Base-by-base conservation (phyloP, 37 sponge, comb jelly and placozoan genomes). In the Spongilla lacustris region DNA sequence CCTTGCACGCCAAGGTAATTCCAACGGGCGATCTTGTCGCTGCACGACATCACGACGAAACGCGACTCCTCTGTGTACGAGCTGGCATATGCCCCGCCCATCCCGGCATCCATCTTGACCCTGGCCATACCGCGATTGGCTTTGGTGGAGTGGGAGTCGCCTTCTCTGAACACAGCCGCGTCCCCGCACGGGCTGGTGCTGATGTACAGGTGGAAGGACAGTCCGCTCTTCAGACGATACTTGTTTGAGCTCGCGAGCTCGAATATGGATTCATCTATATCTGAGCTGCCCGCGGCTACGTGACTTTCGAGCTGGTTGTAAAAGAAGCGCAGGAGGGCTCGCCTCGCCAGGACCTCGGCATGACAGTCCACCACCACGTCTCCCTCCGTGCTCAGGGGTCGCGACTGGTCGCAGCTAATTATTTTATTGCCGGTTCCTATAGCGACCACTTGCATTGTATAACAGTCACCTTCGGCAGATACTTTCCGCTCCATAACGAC, bases 181-280 rank as follows among this genome's bases (percentile, higher is more conserved):
- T 98, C 98, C 13, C 98, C 98, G 86, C 96, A 96, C 4, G 98
- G 98, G 21, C 93, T 79, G 23, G 93, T 87, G 86, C 94, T 93
- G 87, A 98, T 92, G 96, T 92, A 98, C 68, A 98, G 88, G 73
- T 98, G 98, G 86, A 95, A 98, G 24, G 95, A 89, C 21, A 96
- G 50, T 10, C 94, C 98, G 31, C 82, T 75, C n/a, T 79, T 81
- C 35, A 97, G 37, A 10, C n/a, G 23, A 70, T 70, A 88, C 31
- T 74, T 89, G 24, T 92, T 86, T 26, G 66, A 66, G 12, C 69
- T 36, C 31, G 88, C 88, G 31, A 90, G 82, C n/a, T 91, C 88
- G 0, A 85, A 87, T 46, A 46, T 8, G 46, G 46, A 46, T 23
- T 69, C n/a, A n/a, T n/a, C n/a, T n/a, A n/a, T n/a, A n/a, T n/a